Evolutionary conservation across 2,113 vertebrate genomes (phyloP), one percentile per base, ranked within the genome.

Genomic region (Chaetorhynchus papuensis): DNA sequence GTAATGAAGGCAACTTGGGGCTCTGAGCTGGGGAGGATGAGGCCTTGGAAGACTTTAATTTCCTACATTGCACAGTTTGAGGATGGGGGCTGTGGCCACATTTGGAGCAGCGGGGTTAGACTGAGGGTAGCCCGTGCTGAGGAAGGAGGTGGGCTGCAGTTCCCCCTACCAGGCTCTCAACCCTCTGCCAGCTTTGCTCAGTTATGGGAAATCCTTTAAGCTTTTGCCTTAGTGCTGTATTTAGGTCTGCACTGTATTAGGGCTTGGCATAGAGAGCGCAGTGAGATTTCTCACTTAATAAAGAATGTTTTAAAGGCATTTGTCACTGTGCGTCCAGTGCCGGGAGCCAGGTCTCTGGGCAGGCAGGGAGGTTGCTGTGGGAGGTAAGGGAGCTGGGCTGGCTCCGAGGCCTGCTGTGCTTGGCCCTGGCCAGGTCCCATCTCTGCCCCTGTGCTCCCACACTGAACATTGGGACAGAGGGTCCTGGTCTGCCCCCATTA

Each of bases 161-260:
- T 56, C 39, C 31, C 61, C 52, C 53, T 3, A 0, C 41, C 61
- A 60, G 86, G 61, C 69, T 76, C 80, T 71, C 5, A 0, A 42
- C 57, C 81, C 53, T 83, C 91, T 72, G 72, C 80, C 88, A 93
- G 82, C 91, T 85, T 68, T 81, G 86, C 88, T 92, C 92, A 92
- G 4, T 87, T 92, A 87, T 93, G 89, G 84, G 90, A 96, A 97
- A 96, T 91, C 94, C 95, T 80, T 92, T 94, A 94, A 94, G 90
- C 96, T 96, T 77, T 83, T 5, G 69, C 83, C 93, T 94, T 94
- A 90, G 90, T 68, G 74, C 86, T 74, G 81, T 95, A 93, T 96
- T 96, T 87, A 94, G 81, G 70, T 81, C 85, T 94, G 87, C 11
- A 3, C 80, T 91, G 93, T 44, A 93, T 92, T 93, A 89, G 52